A percentile compares a stretch with the other conserved stretches of the same genome.
Conservation (phyloP, 2,888 invertebrate species). For the Galeopsomyia nigrocyanea region DNA sequence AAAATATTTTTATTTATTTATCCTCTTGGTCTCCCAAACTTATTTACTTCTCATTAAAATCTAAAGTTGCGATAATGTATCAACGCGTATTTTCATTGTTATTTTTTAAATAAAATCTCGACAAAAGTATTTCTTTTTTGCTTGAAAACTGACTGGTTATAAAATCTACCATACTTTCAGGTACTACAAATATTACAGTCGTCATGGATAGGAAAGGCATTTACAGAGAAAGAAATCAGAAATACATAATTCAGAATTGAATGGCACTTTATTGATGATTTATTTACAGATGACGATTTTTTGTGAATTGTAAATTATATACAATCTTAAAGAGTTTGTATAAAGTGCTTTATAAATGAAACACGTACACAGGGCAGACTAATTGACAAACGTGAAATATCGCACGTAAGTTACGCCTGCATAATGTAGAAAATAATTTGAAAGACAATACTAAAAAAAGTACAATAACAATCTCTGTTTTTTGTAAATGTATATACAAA, state of each 20-base stretch:
- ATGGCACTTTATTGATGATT: constrained; percentile 65
- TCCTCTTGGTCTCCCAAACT: background rate
- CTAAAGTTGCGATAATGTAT: no score
- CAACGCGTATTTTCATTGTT: no score
- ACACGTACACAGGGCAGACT: constrained; percentile 23
- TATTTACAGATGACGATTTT: constrained; percentile 63
- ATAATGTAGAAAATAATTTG: constrained; percentile 34
- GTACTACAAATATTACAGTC: no score
- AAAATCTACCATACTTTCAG: no score
- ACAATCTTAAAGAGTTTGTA: constrained; percentile 49
- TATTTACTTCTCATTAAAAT: background rate
- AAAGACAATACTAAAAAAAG: constrained; percentile 37
- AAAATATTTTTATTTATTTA: constrained; percentile 41
- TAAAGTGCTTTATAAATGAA: constrained; percentile 33
- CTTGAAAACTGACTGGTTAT: no score
- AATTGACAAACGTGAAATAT: constrained; percentile 25
- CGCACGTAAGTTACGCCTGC: constrained; percentile 6
- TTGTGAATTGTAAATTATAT: constrained; percentile 56
- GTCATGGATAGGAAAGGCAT: background rate
- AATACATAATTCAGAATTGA: constrained; percentile 53
- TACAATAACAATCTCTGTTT: constrained; percentile 35
- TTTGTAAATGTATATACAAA: constrained; percentile 55
- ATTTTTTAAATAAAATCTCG: background rate
- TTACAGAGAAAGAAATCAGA: background rate
- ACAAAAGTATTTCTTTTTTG: background rate